A percentile compares a stretch with the other conserved stretches of the same genome.
These are phyloP conservation scores for Pseudocheirus occidentalis DNA, from an alignment of 2,797 vertebrate species.

Conservation along the genomic window DNA sequence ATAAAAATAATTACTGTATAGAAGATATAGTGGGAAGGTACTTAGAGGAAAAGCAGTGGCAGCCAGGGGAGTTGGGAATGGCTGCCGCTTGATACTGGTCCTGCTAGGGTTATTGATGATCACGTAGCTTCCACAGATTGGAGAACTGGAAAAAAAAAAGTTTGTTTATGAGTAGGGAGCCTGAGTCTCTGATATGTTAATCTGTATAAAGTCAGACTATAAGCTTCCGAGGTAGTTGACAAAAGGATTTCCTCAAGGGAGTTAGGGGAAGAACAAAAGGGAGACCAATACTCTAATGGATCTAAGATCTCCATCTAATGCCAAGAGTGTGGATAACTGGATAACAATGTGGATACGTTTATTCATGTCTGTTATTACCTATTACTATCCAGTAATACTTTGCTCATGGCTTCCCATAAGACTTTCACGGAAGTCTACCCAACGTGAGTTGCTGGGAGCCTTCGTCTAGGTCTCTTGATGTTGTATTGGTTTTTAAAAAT, in stretches of 20 bases:
- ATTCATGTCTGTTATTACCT: neutral
- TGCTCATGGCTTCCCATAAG: neutral
- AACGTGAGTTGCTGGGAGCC: neutral
- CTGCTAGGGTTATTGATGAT: neutral
- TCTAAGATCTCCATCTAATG: neutral
- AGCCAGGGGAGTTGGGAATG: neutral
- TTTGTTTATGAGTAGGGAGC: neutral
- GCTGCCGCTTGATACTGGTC: neutral
- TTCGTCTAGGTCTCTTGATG: neutral
- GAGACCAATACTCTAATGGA: neutral
- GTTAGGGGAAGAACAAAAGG: neutral
- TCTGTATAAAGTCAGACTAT: neutral
- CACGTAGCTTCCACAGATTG: neutral
- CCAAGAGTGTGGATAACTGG: neutral
- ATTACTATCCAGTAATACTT: neutral
- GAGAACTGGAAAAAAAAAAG: neutral
- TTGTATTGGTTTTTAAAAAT: neutral
- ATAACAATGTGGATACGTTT: neutral
- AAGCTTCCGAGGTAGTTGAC: neutral
- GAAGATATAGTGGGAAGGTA: neutral
- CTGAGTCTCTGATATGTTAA: neutral
- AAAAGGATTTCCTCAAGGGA: neutral
- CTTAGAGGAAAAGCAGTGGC: neutral
- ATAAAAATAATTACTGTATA: neutral
- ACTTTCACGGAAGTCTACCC: neutral